Percentiles rank a stretch among this genome's conserved stretches.
Conservation (phyloP, 2,888 invertebrate genomes). For the Rutpela maculata region DNA sequence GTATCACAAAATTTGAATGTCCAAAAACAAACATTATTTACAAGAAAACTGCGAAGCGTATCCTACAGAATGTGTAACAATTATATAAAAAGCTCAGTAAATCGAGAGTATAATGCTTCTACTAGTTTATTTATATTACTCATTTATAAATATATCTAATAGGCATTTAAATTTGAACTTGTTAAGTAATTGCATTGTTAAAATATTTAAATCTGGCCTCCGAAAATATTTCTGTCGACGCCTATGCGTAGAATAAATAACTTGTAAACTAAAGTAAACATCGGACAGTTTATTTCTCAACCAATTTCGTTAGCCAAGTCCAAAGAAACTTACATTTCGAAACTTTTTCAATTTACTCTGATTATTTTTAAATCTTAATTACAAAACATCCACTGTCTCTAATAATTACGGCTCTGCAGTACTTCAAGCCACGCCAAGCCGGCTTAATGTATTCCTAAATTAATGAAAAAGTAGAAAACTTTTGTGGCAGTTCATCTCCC, state of each 20-base stretch:
- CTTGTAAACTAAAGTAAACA: not conserved
- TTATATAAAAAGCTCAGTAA: too few relatives aligned
- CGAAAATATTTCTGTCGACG: not conserved
- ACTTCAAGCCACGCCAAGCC: constrained; percentile 18
- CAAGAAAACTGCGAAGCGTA: too few relatives aligned
- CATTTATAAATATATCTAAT: too few relatives aligned
- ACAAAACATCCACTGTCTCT: constrained; percentile 46
- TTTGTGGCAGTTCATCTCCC: constrained; percentile 43
- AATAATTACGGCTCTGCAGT: constrained; percentile 40
- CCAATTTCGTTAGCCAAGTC: not conserved
- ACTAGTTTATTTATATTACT: too few relatives aligned
- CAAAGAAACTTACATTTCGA: constrained; percentile 3
- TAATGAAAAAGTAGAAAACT: constrained; percentile 44
- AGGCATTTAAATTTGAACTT: too few relatives aligned
- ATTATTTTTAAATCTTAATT: constrained; percentile 46
- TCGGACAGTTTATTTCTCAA: not conserved
- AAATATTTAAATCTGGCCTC: not conserved
- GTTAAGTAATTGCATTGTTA: too few relatives aligned
- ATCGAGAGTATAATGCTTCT: too few relatives aligned
- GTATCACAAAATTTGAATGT: too few relatives aligned
- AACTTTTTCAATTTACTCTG: constrained; percentile 47
- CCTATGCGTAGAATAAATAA: not conserved
- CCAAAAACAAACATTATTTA: too few relatives aligned
- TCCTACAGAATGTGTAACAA: too few relatives aligned
- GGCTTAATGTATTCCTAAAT: constrained; percentile 47